Base-by-base conservation (phyloP, 2,888 invertebrate genomes). In the Andrena chrysosceles region DNA sequence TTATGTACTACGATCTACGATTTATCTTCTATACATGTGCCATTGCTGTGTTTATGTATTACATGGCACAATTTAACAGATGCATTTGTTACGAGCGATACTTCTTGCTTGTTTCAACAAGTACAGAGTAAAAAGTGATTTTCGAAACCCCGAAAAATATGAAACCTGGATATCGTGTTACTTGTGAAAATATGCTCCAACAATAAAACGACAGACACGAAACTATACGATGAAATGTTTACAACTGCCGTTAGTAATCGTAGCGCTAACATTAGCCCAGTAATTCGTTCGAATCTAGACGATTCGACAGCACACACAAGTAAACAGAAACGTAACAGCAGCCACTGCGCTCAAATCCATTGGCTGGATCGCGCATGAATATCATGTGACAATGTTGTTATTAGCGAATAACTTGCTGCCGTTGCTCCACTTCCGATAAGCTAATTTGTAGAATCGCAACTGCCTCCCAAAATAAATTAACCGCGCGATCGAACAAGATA, bases 251-350 rank as follows among this genome's bases (percentile, higher is more conserved):
- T 23, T 42, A 48, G 67, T 66, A 73, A 73, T 63, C 29, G 48
- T 0, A 69, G 10, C 31, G 8, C 10, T 67, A 59, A 42, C 59
- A 77, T 78, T 71, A 49, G 33, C 7, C 49, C 68, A n/a, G 29
- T 77, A 77, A 77, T 78, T 83, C 42, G 64, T 72, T 64, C n/a
- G 16, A 49, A 69, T 62, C 26, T 54, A 72, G 72, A n/a, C n/a
- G 49, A 72, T 20, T 77, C 26, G 56, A 20, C 2, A 20, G 26
- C 20, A 16, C 60, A 59, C 26, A 33, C 59, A 52, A 63, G 63
- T 52, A 73, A 83, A 83, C 72, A 81, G 42, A 64, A 68, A 23
- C 67, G 31, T n/a, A 13, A 26, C 31, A n/a, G 7, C 35, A 26
- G 48, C 33, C 35, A 29, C 35, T 33, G 33, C 71, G 42, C 6